Evolutionary conservation across 2,888 invertebrate species (phyloP).

Genomic region (Acrocera orbiculus): DNA sequence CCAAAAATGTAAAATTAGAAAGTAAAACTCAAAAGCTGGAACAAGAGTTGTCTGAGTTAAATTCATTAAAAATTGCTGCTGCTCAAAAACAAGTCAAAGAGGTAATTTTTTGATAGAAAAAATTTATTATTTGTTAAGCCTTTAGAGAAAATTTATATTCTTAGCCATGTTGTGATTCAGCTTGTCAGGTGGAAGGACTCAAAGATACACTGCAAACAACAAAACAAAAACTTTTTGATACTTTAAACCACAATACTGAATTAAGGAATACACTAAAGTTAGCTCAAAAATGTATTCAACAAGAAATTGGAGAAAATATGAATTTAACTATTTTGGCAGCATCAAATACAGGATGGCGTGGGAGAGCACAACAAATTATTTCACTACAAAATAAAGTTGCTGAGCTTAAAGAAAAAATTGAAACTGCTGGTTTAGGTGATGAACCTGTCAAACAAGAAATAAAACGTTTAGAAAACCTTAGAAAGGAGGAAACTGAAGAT

Average conservation of each 20-base stretch:
- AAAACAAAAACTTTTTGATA: slow-evolving; percentile 46
- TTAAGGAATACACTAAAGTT: slow-evolving; percentile 53
- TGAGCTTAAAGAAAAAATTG: slow-evolving; percentile 46
- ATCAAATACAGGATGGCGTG: slow-evolving; percentile 50
- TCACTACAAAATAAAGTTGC: slow-evolving; percentile 47
- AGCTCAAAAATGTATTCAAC: slow-evolving; percentile 54
- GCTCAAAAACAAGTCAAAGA: background rate
- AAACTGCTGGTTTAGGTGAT: slow-evolving; percentile 5
- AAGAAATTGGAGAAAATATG: slow-evolving; percentile 57
- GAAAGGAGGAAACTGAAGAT: slow-evolving; percentile 37
- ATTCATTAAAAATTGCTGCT: background rate
- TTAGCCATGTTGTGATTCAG: slow-evolving; percentile 13
- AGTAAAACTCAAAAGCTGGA: slow-evolving; percentile 11
- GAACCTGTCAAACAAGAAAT: slow-evolving; percentile 21
- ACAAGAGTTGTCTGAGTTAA: background rate
- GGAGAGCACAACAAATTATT: slow-evolving; percentile 57
- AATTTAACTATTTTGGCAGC: slow-evolving; percentile 42
- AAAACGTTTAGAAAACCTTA: slow-evolving; percentile 37
- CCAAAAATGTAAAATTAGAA: slow-evolving; percentile 19
- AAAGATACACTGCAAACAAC: slow-evolving; percentile 40
- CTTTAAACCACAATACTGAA: slow-evolving; percentile 47
- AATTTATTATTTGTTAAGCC: background rate
- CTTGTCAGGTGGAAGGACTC: slow-evolving; percentile 17
- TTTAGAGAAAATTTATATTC: background rate
- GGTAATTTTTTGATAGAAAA: background rate